phyloP scores from a whole-genome alignment of 2,888 invertebrate species.

The Peribatodes rhomboidaria region DNA sequence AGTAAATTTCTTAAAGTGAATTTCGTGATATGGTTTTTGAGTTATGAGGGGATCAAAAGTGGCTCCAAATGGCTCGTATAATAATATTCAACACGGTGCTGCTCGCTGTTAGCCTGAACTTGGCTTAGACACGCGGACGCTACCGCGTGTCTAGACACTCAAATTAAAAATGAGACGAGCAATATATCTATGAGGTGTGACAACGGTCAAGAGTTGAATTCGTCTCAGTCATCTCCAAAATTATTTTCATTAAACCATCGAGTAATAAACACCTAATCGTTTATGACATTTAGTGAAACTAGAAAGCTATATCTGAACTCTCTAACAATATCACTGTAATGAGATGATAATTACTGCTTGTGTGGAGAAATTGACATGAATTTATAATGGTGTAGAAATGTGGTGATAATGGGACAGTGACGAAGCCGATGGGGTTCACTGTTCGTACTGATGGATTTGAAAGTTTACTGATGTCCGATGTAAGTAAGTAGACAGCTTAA shows the following conservation, averaged over 20 bases:
- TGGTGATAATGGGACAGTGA: slow-evolving; percentile 12
- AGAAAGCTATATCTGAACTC: slow-evolving; percentile 13
- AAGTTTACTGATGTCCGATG: background rate
- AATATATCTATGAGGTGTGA: background rate
- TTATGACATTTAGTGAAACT: slow-evolving; percentile 20
- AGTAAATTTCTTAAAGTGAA: no score
- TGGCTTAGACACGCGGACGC: no score
- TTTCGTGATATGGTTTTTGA: no score
- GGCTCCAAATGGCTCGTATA: no score
- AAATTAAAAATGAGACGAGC: no score
- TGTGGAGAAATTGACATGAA: slow-evolving; percentile 28
- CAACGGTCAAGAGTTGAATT: background rate
- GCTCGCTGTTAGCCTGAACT: no score
- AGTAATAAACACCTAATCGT: slow-evolving; percentile 1
- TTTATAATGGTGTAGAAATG: slow-evolving; percentile 29
- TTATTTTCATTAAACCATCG: background rate
- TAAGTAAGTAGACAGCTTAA: no score
- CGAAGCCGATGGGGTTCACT: background rate
- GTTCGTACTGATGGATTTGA: slow-evolving; percentile 17
- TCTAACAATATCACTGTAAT: slow-evolving; percentile 29
- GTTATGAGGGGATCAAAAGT: no score
- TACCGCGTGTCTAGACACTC: no score
- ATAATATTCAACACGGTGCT: no score
- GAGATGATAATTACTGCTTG: slow-evolving; percentile 29
- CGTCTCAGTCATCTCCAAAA: background rate